Evolutionary conservation across 2,797 vertebrate species (phyloP), one percentile per base, ranked within the genome.

Genomic region (Peromyscus melanophrys): DNA sequence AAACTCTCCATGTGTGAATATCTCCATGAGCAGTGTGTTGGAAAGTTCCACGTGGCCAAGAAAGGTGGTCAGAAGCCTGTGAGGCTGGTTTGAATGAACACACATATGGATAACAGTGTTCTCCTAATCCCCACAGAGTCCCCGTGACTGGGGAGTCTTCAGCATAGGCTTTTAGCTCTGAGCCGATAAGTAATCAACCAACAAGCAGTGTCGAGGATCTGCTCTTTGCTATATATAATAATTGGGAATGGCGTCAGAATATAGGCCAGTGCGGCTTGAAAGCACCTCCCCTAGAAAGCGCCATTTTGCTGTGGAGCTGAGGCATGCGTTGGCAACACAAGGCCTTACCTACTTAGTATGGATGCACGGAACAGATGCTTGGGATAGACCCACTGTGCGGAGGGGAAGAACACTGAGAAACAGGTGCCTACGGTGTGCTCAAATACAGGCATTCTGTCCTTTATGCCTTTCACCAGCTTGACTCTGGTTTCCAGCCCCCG

Each of bases 21-120:
- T 87, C 59, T 96, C 89, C 55, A 3, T 55, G 55, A 94, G 17
- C 71, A 77, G 49, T 65, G 49, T 82, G 25, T 94, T 78, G 92
- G 63, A 85, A 85, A 43, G 90, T 88, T 89, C 65, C 71, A 59
- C 23, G 52, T 77, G 88, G 80, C 93, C 94, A 86, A 96, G 34
- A 49, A n/a, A 91, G 43, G 37, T 61, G 43, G 61, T 88, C 67
- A 65, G 71, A 88, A 82, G 57, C 34, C 65, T 88, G 57, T 49
- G n/a, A 88, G 63, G 19, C n/a, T 21, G 12, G 86, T 77, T 81
- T 89, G 61, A 95, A 67, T 59, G 77, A 76, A 46, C 8, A 19
- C 5, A 16, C 83, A 19, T 52, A 75, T 10, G 13, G 80, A 59
- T 1, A 1, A 69, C 76, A 81, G 23, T 14, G 23, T 12, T 34